Percentiles rank a stretch among this genome's conserved stretches.
Conservation (phyloP, 2,888 invertebrate species). For the Eretmocerus hayati region DNA sequence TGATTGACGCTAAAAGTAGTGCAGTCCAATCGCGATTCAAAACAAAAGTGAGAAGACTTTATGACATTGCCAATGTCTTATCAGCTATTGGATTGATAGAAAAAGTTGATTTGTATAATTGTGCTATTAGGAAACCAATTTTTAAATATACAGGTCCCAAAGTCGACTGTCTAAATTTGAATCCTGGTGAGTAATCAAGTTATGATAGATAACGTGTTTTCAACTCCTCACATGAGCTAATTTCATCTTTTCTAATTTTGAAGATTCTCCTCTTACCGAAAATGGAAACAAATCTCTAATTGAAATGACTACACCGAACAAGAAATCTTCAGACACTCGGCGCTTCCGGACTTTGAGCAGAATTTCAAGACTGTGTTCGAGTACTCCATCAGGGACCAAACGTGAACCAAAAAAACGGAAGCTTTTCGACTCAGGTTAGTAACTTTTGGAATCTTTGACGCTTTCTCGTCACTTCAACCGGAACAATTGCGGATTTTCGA, state of each 20-base stretch:
- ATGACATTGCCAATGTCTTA: conserved; percentile 73
- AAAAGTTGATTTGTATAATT: conserved; percentile 58
- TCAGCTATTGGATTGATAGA: conserved; percentile 66
- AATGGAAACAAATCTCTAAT: conserved; percentile 23
- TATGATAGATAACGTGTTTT: not conserved
- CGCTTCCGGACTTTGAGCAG: conserved; percentile 13
- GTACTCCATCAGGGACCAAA: conserved; percentile 28
- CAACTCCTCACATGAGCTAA: not conserved
- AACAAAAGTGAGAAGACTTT: conserved; percentile 66
- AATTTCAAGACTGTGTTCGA: conserved; percentile 15
- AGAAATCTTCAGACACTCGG: conserved; percentile 13
- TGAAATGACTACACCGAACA: conserved; percentile 31
- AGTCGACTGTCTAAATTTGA: conserved; percentile 28
- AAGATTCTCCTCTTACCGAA: conserved; percentile 24
- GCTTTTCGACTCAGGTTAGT: conserved; percentile 27
- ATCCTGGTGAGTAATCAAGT: conserved; percentile 22
- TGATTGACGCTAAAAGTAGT: conserved; percentile 42
- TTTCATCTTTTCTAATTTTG: no score
- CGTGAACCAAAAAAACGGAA: conserved; percentile 31
- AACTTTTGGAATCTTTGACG: conserved; percentile 20
- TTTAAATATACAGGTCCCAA: conserved; percentile 59
- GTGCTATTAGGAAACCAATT: conserved; percentile 59
- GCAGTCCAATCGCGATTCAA: conserved; percentile 49
- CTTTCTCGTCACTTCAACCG: no score
- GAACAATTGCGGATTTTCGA: no score